Evolutionary conservation across 2,888 invertebrate species (phyloP), one percentile per base, ranked within the genome.

Genomic region (Dione juno): DNA sequence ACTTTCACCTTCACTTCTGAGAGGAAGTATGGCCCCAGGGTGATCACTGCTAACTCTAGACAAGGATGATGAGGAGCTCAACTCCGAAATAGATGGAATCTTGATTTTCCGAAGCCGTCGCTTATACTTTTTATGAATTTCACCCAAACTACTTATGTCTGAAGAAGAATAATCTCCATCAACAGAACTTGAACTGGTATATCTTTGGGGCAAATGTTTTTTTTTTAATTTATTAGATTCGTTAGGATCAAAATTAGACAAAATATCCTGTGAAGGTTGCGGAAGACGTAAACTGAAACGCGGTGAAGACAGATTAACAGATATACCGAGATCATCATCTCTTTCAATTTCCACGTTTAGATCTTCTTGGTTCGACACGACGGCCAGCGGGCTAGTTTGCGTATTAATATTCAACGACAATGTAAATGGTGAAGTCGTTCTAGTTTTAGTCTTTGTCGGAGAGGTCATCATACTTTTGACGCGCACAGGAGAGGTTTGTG

Each of bases 401-500:
- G 84, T 85, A 72, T 90, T 88, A 2, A 88, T 81, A 2, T 83
- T 84, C 1, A 83, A 66, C 1, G 84, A 78, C 14, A 84, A 65
- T 1, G 75, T 71, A 66, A 93, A 84, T 16, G 93, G 91, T 3
- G 93, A 93, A 14, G 93, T 93, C 0, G 92, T 87, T 73, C 92
- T 85, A 1, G 90, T 90, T 77, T 91, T 92, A 14, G 88, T 88
- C 76, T 74, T 84, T 28, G 85, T 87, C 7, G 93, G 93, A 16
- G 93, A 93, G 1, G 93, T 93, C 92, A 92, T 93, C 0, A 90
- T 84, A 77, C 86, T 83, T 78, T 90, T 92, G 0, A 88, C 88
- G 52, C 84, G 90, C 43, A 89, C 87, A 3, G 93, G 93, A 8
- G 93, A 92, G 0, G 93, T 93, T 77, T 93, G 93, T 3, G 93